Evolutionary conservation across 2,113 vertebrate genomes (phyloP), one percentile per base, ranked within the genome.

Genomic region (Rhombomys opimus): DNA sequence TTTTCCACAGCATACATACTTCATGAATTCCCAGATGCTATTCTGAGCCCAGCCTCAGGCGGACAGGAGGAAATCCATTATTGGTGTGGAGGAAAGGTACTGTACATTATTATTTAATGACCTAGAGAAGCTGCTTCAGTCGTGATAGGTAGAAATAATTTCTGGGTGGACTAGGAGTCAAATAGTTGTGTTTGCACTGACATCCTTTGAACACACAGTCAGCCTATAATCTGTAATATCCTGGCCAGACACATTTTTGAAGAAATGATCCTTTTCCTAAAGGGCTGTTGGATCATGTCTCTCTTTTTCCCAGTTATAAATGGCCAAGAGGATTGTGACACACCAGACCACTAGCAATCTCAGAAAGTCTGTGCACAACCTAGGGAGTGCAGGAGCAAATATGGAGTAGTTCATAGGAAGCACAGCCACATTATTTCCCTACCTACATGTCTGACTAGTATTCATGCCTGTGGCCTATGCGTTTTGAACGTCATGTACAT

Each of bases 81-180:
- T 59, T 38, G 17, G 65, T 84, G 70, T 30, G 27, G 12, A 68
- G 68, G 59, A 82, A 87, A 65, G 54, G 35, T 41, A 11, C 2
- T 65, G 1, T 50, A 38, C 5, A 46, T 50, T 59, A 59, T 81
- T 92, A 90, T 73, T 77, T 87, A 90, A 76, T 92, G 61, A 20
- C 82, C 61, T 61, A 7, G 59, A 95, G 41, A 96, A 89, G 50
- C 7, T 63, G 13, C 50, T 94, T 78, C 68, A 86, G 72, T 41
- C n/a, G 18, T 46, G 27, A 73, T 46, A 87, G 23, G 15, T 92
- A n/a, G 76, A 96, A 93, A 90, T 93, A 91, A 32, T 72, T 77
- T 88, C 50, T 61, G 27, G 41, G 72, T 61, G 15, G n/a, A 67
- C 41, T 57, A 41, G 46, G 50, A 86, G 52, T 94, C 35, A 84